Percentiles rank a stretch among this genome's conserved stretches.
Evolutionary conservation across 2,888 invertebrate genomes (phyloP).

Genomic region (Urechis unicinctus): DNA sequence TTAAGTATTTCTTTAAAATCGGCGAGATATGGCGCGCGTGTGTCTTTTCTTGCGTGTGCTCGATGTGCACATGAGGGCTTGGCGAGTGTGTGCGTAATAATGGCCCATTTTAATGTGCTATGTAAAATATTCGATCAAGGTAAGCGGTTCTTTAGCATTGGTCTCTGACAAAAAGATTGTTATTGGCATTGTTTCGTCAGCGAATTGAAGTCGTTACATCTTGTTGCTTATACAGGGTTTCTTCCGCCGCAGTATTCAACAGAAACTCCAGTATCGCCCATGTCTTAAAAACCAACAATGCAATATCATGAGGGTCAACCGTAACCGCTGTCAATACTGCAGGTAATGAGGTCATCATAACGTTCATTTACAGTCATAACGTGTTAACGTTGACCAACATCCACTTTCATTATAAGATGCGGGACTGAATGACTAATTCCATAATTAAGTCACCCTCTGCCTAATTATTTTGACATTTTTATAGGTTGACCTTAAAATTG

Average conservation of each 20-base stretch:
- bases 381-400: not conserved
- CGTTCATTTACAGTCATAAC: too few species aligned
- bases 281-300: slow-evolving; percentile 49
- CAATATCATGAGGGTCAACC: slow-evolving; percentile 45
- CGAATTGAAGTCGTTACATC: not conserved
- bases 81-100: too few species aligned
- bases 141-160: too few species aligned
- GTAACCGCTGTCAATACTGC: slow-evolving; percentile 49
- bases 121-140: too few species aligned
- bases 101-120: too few species aligned
- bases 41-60: too few species aligned
- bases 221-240: slow-evolving; percentile 33
- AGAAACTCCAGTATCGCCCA: slow-evolving; percentile 48
- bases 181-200: not conserved
- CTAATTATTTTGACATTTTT: too few species aligned
- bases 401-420: not conserved
- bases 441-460: not conserved
- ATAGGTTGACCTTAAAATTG: too few species aligned
- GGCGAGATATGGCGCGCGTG: too few species aligned
- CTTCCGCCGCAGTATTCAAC: slow-evolving; percentile 58
- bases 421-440: not conserved
- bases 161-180: too few species aligned
- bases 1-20: not conserved
- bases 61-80: too few species aligned
- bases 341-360: too few species aligned